phyloP scores from a whole-genome alignment of 2,113 vertebrate genomes.

The Urocynchramus pylzowi region DNA sequence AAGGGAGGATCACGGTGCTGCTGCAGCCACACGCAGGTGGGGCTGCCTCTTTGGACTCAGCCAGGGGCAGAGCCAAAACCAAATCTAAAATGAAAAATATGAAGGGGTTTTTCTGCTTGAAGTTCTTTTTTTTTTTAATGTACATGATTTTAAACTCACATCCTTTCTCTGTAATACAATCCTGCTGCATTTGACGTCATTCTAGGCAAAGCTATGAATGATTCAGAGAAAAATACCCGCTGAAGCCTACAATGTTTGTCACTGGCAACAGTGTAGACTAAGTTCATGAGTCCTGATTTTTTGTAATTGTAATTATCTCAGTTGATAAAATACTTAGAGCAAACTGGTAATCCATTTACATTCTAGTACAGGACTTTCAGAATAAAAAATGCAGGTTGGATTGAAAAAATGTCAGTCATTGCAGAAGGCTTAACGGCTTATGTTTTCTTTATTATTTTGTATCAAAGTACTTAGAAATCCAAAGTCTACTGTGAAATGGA shows the following conservation, averaged over 20 bases:
- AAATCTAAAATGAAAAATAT: background rate
- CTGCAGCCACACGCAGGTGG: background rate
- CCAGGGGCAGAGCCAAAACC: background rate
- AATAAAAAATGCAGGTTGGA: conserved; percentile 32
- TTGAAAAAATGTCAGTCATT: conserved; percentile 50
- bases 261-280: background rate
- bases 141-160: background rate
- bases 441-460: conserved; percentile 44
- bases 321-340: background rate
- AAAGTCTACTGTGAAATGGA: conserved; percentile 48
- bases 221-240: background rate
- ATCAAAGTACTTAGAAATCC: conserved; percentile 61
- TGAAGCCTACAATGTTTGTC: background rate
- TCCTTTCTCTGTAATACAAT: background rate
- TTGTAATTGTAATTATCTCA: background rate
- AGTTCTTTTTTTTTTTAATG: background rate
- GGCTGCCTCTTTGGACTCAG: background rate
- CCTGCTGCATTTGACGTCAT: background rate
- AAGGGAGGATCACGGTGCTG: background rate
- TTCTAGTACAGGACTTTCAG: background rate
- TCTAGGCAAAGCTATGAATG: background rate
- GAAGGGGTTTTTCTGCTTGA: background rate
- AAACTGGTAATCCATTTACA: conserved; percentile 11
- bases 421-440: conserved; percentile 64
- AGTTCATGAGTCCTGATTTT: background rate